These are phyloP conservation scores for Crocidura indochinensis DNA, from an alignment of 2,797 vertebrate genomes.

Conservation along the genomic window DNA sequence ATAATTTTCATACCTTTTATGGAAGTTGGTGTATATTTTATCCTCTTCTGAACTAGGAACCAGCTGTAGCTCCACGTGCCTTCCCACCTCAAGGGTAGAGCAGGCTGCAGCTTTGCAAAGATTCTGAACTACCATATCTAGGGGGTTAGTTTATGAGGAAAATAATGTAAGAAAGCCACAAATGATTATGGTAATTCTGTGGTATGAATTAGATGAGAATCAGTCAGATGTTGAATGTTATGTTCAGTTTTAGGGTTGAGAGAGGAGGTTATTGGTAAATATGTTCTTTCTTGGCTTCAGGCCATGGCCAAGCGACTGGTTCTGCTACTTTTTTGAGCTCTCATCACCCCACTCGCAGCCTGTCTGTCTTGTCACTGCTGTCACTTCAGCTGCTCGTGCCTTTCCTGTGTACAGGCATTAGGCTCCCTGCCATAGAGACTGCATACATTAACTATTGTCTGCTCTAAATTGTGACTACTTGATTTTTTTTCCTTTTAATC, in stretches of 20 bases:
- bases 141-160: background rate
- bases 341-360: slow-evolving; percentile 40
- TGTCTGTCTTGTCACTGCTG: slow-evolving; percentile 65
- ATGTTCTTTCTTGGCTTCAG: slow-evolving; percentile 69
- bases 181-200: background rate
- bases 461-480: slow-evolving; percentile 67
- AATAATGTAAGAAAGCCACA: background rate
- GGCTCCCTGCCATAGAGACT: slow-evolving; percentile 76
- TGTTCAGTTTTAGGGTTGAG: background rate
- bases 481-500: slow-evolving; percentile 37
- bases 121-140: background rate
- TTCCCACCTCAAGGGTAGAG: background rate
- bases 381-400: slow-evolving; percentile 75
- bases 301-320: slow-evolving; percentile 32
- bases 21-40: slow-evolving; percentile 9
- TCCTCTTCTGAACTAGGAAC: slow-evolving; percentile 2
- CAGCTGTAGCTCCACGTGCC: background rate
- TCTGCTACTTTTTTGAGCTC: slow-evolving; percentile 58
- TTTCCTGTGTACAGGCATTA: slow-evolving; percentile 67
- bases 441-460: slow-evolving; percentile 81
- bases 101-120: background rate
- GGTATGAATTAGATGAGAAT: background rate
- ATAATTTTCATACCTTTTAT: background rate
- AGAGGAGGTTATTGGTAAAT: slow-evolving; percentile 43
- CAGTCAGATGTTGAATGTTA: background rate